Evolutionary conservation across 1,140 invertebrate species (phyloP).

Genomic region (Limonius californicus): DNA sequence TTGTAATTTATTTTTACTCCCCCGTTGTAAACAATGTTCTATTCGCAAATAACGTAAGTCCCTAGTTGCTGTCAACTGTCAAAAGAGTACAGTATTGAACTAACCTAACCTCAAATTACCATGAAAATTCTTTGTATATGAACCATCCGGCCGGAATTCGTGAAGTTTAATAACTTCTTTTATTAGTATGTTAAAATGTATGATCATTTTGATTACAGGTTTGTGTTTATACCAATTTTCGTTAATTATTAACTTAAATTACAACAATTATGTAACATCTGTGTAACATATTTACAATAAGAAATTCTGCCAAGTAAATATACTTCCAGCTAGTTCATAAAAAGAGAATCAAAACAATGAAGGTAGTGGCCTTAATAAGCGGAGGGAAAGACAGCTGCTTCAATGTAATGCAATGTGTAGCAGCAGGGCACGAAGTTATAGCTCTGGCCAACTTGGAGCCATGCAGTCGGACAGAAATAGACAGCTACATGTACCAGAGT

Average conservation of each 20-base stretch:
- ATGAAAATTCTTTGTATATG: background rate
- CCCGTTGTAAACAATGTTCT: too few relatives aligned
- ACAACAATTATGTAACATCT: background rate
- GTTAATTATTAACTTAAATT: background rate
- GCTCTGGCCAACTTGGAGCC: slow-evolving; percentile 95
- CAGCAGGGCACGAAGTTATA: slow-evolving; percentile 93
- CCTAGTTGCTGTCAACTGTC: too few relatives aligned
- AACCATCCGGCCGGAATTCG: too few relatives aligned
- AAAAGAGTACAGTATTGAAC: background rate
- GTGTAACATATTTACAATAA: background rate
- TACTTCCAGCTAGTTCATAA: background rate
- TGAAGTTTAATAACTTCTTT: too few relatives aligned
- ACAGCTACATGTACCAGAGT: slow-evolving; percentile 99
- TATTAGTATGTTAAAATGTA: background rate
- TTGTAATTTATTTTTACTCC: too few relatives aligned
- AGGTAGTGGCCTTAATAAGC: slow-evolving; percentile 85
- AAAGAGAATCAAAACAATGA: slow-evolving; percentile 56
- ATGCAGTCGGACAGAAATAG: slow-evolving; percentile 85
- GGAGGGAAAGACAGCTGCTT: slow-evolving; percentile 99
- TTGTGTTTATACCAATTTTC: background rate
- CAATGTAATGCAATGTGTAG: slow-evolving; percentile 97
- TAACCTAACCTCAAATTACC: background rate
- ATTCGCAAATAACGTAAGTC: too few relatives aligned
- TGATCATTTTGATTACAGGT: background rate
- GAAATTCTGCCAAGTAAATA: background rate